Base-by-base conservation (phyloP, 2,113 vertebrate species). In the Sinosuthora webbiana region DNA sequence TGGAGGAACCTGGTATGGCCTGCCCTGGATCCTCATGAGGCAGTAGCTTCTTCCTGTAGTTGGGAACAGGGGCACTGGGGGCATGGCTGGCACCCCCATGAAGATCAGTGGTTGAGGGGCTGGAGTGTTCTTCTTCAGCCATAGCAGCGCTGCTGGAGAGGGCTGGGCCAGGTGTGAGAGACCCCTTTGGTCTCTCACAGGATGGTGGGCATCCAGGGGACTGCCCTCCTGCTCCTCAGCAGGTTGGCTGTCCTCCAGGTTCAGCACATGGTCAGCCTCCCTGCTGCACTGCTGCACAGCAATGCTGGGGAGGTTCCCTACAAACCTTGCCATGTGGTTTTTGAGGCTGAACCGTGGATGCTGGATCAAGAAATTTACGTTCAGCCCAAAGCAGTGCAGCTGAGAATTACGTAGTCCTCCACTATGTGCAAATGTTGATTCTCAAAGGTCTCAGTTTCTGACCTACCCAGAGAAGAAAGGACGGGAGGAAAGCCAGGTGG, bases 221-320 rank as follows among this genome's bases (percentile, higher is more conserved):
- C 19, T 64, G 49, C 2, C 19, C 37, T 52, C 19, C 22, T 4
- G 5, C 14, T 19, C 55, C 31, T 19, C 0, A 1, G 37, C 35
- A 85, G 37, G 11, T 8, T 11, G 22, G 31, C 3, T 1, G 0
- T 21, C 4, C 27, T 31, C 20, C 20, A 35, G 39, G 6, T 33
- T 13, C 1, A 11, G 30, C 44, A 10, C 15, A 15, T 0, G 0
- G 10, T 16, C 8, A 5, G 27, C 10, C 3, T 73, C 10, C 35
- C 13, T 1, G 1, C 11, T 24, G 16, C 27, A 22, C 13, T 3
- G 3, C 23, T 42, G 27, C 44, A 53, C 16, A 8, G 18, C 2
- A 3, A 21, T 14, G 13, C 42, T 5, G 0, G 5, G 7, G 7
- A 33, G 6, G 22, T 9, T 35, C 15, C 13, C 18, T 27, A 33